Conservation (phyloP, 2,113 vertebrate genomes). For the Trogon melanurus region DNA sequence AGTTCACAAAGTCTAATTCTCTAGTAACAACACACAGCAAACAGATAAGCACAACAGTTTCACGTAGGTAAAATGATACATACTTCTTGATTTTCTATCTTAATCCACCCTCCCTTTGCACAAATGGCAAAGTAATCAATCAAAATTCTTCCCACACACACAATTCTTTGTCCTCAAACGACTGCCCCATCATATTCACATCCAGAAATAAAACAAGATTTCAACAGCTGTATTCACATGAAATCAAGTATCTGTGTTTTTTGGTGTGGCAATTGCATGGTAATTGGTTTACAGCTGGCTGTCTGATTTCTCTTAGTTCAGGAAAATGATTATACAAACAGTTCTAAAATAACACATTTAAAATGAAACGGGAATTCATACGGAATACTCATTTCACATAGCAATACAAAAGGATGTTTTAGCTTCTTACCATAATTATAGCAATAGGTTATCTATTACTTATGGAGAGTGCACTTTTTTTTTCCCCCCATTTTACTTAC, state of each 20-base stretch:
- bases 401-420: slow-evolving; percentile 22
- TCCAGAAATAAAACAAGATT: slow-evolving; percentile 46
- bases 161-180: slow-evolving; percentile 41
- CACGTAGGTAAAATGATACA: background rate
- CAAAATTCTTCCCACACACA: background rate
- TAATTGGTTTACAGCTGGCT: slow-evolving; percentile 53
- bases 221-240: slow-evolving; percentile 49
- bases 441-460: background rate
- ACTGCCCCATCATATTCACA: slow-evolving; percentile 29
- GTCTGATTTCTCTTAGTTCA: slow-evolving; percentile 44
- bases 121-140: slow-evolving; percentile 39
- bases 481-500: background rate
- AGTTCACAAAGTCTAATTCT: slow-evolving; percentile 17
- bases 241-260: slow-evolving; percentile 41
- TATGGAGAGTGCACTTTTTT: background rate
- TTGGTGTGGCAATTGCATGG: slow-evolving; percentile 32
- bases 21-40: background rate
- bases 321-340: slow-evolving; percentile 56
- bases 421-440: slow-evolving; percentile 52
- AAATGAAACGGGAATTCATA: slow-evolving; percentile 64
- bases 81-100: slow-evolving; percentile 1
- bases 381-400: slow-evolving; percentile 5
- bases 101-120: background rate
- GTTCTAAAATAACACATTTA: slow-evolving; percentile 62
- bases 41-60: background rate